Conservation (phyloP, 2,797 vertebrate genomes). For the Sternotherus odoratus region DNA sequence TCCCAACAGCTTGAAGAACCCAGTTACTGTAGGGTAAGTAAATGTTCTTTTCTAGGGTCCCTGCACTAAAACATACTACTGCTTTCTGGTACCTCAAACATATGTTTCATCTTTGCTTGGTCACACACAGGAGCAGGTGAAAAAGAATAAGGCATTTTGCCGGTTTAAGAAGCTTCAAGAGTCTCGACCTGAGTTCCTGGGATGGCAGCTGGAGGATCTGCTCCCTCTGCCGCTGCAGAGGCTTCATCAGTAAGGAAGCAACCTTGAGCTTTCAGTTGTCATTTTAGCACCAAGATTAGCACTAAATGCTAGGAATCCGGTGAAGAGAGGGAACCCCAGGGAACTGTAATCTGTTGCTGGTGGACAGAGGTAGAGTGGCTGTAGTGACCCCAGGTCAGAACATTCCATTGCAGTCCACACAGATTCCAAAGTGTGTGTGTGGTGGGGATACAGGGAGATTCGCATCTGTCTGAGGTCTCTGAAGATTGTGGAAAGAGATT, state of each 20-base stretch:
- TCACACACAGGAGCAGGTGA: constrained; percentile 84
- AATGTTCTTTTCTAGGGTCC: background rate
- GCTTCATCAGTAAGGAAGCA: constrained; percentile 87
- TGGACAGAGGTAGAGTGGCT: background rate
- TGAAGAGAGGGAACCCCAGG: background rate
- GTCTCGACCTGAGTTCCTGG: constrained; percentile 87
- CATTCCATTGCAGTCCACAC: background rate
- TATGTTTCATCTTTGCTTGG: background rate
- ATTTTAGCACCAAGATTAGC: background rate
- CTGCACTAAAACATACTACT: background rate
- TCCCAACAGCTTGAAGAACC: background rate
- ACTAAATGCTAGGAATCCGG: background rate
- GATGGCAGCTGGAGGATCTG: constrained; percentile 86
- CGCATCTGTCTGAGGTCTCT: background rate
- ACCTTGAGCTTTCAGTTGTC: background rate
- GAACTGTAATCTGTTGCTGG: background rate
- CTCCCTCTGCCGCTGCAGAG: constrained; percentile 89
- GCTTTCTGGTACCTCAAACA: background rate
- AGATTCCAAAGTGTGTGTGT: background rate
- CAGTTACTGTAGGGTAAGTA: background rate
- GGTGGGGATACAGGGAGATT: background rate
- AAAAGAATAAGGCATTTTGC: constrained; percentile 90
- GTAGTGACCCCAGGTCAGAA: background rate
- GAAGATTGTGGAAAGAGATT: background rate
- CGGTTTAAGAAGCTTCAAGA: constrained; percentile 93